phyloP scores from a whole-genome alignment of 92 coral and sea anemone genomes.

The Zoanthus gigantus region DNA sequence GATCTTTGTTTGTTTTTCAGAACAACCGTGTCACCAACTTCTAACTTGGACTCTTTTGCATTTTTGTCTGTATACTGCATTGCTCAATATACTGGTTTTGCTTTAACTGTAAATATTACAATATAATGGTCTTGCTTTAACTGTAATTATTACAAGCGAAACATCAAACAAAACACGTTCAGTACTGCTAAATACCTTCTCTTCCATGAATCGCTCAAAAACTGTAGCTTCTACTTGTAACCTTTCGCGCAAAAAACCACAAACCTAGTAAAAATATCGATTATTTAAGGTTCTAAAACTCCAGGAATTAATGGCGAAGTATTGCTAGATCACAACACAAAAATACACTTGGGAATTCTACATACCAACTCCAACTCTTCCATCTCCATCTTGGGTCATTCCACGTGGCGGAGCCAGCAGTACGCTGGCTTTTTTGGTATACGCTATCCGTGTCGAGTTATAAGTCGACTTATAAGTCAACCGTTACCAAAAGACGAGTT shows the following conservation, averaged over 20 bases:
- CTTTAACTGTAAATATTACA: too few relatives aligned
- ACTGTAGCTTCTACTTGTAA: background rate
- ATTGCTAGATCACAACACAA: background rate
- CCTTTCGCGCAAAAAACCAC: background rate
- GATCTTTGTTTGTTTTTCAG: slow-evolving; percentile 25
- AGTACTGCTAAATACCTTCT: background rate
- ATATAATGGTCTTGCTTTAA: too few relatives aligned
- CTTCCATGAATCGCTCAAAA: background rate
- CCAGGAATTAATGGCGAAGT: background rate
- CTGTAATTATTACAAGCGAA: background rate
- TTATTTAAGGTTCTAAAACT: background rate
- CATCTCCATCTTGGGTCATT: background rate
- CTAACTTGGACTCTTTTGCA: slow-evolving; percentile 25
- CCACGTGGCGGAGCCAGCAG: background rate
- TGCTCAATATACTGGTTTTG: too few relatives aligned
- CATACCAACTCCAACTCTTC: background rate
- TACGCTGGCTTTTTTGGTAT: background rate
- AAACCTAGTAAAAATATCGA: background rate
- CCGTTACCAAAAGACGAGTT: too few relatives aligned
- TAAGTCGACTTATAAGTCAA: too few relatives aligned
- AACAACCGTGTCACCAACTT: slow-evolving; percentile 47
- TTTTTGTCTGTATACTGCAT: slow-evolving; percentile 50
- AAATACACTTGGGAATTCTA: background rate
- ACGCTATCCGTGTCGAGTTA: background rate
- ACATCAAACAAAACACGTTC: background rate